Evolutionary conservation across 2,113 vertebrate genomes (phyloP).

Genomic region (Mungos mungo): DNA sequence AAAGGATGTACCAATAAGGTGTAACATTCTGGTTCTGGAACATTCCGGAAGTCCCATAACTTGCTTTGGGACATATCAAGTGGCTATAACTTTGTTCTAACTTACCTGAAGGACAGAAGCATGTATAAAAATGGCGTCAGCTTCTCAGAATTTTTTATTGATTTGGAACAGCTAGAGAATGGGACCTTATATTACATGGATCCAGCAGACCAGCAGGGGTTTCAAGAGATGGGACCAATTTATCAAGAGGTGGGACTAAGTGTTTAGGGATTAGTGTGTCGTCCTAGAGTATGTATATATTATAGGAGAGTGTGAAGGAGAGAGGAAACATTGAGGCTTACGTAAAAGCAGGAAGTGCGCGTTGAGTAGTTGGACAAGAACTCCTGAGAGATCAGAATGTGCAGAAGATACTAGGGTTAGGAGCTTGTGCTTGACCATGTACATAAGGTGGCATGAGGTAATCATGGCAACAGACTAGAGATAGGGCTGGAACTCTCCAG

Average conservation of each 20-base stretch:
- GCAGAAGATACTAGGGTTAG: neutral
- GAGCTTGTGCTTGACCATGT: neutral
- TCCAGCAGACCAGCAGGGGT: neutral
- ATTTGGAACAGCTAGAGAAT: conserved; percentile 35
- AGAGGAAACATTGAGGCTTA: neutral
- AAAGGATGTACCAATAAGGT: neutral
- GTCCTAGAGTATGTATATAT: neutral
- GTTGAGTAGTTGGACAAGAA: neutral
- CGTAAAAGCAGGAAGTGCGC: neutral
- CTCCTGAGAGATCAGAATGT: neutral
- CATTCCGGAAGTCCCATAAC: neutral
- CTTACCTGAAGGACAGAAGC: neutral
- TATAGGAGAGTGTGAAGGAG: neutral
- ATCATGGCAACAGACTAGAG: neutral
- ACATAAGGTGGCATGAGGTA: neutral
- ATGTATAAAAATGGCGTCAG: neutral
- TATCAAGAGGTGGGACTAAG: neutral
- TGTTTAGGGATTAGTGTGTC: neutral
- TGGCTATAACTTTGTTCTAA: conserved; percentile 11
- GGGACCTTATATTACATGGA: neutral
- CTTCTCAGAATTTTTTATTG: conserved; percentile 6
- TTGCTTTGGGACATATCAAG: neutral
- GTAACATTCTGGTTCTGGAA: conserved; percentile 13
- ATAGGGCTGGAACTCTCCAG: conserved; percentile 31
- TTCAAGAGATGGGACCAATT: neutral